Percentiles rank a stretch among this genome's conserved stretches.
Evolutionary conservation across 2,113 vertebrate genomes (phyloP).

Genomic region (Gasterosteus aculeatus): DNA sequence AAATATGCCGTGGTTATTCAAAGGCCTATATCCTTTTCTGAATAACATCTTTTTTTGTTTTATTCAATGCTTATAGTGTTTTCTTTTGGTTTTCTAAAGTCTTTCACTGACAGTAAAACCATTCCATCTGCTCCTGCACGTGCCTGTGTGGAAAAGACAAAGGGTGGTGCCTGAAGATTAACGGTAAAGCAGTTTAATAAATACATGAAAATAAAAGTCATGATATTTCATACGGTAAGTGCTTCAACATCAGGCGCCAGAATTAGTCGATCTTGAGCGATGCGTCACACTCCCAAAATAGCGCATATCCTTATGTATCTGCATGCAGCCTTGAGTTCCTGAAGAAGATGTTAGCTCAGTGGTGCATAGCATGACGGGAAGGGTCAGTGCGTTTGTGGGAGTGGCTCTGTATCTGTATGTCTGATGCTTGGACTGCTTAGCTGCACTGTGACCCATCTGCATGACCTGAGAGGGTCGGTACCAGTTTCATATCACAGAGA

Average conservation of each 20-base stretch:
- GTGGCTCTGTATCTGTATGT: slow-evolving; percentile 50
- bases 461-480: slow-evolving; percentile 24
- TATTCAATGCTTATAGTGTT: background rate
- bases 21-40: slow-evolving; percentile 5
- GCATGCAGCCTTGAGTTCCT: slow-evolving; percentile 19
- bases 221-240: background rate
- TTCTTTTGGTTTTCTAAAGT: background rate
- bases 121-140: background rate
- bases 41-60: background rate
- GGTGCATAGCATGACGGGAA: slow-evolving; percentile 16
- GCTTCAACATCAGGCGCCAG: background rate
- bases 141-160: background rate
- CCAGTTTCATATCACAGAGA: slow-evolving; percentile 2
- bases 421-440: slow-evolving; percentile 42
- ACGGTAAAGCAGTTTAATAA: background rate
- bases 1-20: slow-evolving; percentile 20
- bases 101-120: background rate
- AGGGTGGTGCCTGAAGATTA: background rate
- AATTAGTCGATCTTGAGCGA: background rate
- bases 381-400: slow-evolving; percentile 27
- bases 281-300: background rate
- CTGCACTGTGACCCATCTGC: slow-evolving; percentile 57
- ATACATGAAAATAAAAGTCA: background rate
- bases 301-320: background rate
- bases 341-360: slow-evolving; percentile 39